Evolutionary conservation across 2,888 invertebrate genomes (phyloP).

Genomic region (Strigamia crassipes): DNA sequence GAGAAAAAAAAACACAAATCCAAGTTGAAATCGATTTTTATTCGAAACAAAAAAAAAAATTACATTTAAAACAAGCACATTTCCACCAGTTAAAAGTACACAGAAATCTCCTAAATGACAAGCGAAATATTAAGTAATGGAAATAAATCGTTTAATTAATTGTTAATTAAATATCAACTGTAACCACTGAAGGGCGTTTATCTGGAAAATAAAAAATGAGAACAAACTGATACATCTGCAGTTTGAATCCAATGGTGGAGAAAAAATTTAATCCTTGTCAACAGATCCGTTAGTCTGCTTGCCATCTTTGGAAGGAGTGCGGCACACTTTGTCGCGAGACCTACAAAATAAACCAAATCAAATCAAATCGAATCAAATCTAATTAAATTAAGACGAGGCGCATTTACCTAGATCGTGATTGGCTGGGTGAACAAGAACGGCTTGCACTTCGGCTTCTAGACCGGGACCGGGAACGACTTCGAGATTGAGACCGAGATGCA

Average conservation of each 20-base stretch:
- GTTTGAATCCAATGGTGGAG: background rate
- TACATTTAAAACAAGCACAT: no score
- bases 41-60: no score
- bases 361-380: no score
- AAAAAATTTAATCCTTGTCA: background rate
- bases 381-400: no score
- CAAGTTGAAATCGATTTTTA: no score
- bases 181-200: background rate
- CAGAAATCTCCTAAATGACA: no score
- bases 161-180: no score
- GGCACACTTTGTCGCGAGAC: background rate
- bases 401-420: slow-evolving; percentile 26
- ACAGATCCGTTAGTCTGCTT: background rate
- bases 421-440: slow-evolving; percentile 18
- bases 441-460: slow-evolving; percentile 16
- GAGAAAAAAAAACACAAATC: no score
- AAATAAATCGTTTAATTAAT: no score
- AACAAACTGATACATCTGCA: background rate
- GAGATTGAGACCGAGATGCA: slow-evolving; percentile 31
- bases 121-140: no score
- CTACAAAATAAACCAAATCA: background rate
- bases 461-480: slow-evolving; percentile 36
- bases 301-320: background rate
- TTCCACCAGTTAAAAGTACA: no score
- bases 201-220: background rate